A percentile compares a stretch with the other conserved stretches of the same genome.
Conservation (phyloP, 2,888 invertebrate genomes). For the Heliconius cydno region DNA sequence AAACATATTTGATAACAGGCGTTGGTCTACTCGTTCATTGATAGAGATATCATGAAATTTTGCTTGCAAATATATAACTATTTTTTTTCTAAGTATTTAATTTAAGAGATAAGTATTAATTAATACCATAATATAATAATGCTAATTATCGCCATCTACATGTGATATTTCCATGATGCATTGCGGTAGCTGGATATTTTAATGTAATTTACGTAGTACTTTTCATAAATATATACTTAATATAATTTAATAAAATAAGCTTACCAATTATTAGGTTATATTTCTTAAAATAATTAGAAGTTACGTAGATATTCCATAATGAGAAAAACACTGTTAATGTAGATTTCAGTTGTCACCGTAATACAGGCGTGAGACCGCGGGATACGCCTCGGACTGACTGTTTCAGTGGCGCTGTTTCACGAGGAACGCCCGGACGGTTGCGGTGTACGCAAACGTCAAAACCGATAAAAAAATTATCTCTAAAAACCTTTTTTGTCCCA, state of each 20-base stretch:
- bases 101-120: neutral
- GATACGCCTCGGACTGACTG: slow-evolving; percentile 41
- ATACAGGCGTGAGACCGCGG: slow-evolving; percentile 37
- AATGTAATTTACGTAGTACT: neutral
- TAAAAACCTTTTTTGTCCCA: neutral
- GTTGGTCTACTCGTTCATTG: neutral
- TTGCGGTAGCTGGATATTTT: neutral
- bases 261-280: neutral
- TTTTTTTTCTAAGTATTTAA: neutral
- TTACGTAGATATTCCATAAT: slow-evolving; percentile 40
- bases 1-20: slow-evolving; percentile 34
- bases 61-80: neutral
- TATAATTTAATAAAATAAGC: neutral
- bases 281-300: slow-evolving; percentile 6
- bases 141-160: neutral
- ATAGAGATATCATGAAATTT: neutral
- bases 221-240: neutral
- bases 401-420: slow-evolving; percentile 37
- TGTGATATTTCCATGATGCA: neutral
- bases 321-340: slow-evolving; percentile 30
- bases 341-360: neutral
- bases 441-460: slow-evolving; percentile 34
- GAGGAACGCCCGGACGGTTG: slow-evolving; percentile 23
- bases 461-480: neutral
- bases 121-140: neutral